Evolutionary conservation across 2,797 vertebrate species (phyloP), one percentile per base, ranked within the genome.

Genomic region (Sebastolobus alascanus): DNA sequence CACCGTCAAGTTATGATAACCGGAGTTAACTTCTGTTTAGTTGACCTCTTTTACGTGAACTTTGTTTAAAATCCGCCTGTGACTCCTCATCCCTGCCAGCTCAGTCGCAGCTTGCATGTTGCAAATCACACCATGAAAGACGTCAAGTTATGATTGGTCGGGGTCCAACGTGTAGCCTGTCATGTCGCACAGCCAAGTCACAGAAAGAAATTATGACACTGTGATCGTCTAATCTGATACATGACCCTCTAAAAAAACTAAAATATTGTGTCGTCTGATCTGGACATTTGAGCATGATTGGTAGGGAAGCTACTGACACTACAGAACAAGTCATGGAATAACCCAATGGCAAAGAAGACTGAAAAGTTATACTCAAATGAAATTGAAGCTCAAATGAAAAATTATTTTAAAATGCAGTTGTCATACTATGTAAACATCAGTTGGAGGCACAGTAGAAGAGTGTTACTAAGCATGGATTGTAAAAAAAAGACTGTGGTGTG

Each of bases 141-240:
- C 31, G 31, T 3, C 31, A 31, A 31, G 3, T 31, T 31, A 31
- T 31, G 31, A 31, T 31, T 31, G 31, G 31, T 31, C 3, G 31
- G 31, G 3, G 31, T 31, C 31, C 31, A 31, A 31, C 31, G 5
- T 31, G 3, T 31, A 4, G 5, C 31, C 31, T 31, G 31, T 31
- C 31, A 31, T 31, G 31, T 31, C 5, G 31, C 31, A 31, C 31
- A 31, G 31, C 31, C 31, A 31, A 31, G 31, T 31, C 31, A 31
- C 31, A 31, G 5, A 31, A 31, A 31, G 31, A 31, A 31, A 20
- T 20, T 20, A 50, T 50, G 46, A 50, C 46, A 50, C 46, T 20
- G 20, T 50, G 46, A 50, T 50, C 46, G 0, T 0, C 46, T 50
- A 50, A 50, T 0, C 46, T 55, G 54, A 25, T n/a, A 56, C 12